phyloP scores from a whole-genome alignment of 1,140 invertebrate genomes.

The Aplysia californica region DNA sequence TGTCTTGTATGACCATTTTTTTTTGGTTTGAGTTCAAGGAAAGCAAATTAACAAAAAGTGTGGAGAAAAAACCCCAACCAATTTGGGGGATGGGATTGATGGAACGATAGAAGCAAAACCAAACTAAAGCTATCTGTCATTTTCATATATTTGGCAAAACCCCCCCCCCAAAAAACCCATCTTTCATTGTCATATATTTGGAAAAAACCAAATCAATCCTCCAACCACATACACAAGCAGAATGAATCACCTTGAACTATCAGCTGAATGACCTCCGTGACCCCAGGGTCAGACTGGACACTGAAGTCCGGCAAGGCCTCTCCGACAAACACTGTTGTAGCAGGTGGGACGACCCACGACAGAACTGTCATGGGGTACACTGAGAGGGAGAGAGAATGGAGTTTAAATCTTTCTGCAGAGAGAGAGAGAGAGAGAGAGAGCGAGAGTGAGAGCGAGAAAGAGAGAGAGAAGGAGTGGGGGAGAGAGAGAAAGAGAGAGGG shows the following conservation, averaged over 20 bases:
- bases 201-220: too few species aligned
- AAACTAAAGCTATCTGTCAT: not conserved
- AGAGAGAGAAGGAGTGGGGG: too few species aligned
- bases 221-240: too few species aligned
- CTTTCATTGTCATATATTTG: not conserved
- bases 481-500: too few species aligned
- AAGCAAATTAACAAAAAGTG: not conserved
- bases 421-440: too few species aligned
- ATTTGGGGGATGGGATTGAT: too few species aligned
- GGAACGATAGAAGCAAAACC: not conserved
- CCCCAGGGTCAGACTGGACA: slow-evolving; percentile 43
- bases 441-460: too few species aligned
- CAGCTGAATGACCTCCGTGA: slow-evolving; percentile 35
- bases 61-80: not conserved
- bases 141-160: not conserved
- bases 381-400: slow-evolving; percentile 30
- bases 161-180: not conserved
- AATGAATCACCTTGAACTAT: slow-evolving; percentile 25
- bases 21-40: too few species aligned
- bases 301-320: slow-evolving; percentile 43
- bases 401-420: too few species aligned
- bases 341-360: slow-evolving; percentile 38
- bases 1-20: too few species aligned
- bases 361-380: slow-evolving; percentile 39
- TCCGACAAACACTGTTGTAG: slow-evolving; percentile 20